phyloP scores from a whole-genome alignment of 2,797 vertebrate species.

The Phaenicophaeus curvirostris region DNA sequence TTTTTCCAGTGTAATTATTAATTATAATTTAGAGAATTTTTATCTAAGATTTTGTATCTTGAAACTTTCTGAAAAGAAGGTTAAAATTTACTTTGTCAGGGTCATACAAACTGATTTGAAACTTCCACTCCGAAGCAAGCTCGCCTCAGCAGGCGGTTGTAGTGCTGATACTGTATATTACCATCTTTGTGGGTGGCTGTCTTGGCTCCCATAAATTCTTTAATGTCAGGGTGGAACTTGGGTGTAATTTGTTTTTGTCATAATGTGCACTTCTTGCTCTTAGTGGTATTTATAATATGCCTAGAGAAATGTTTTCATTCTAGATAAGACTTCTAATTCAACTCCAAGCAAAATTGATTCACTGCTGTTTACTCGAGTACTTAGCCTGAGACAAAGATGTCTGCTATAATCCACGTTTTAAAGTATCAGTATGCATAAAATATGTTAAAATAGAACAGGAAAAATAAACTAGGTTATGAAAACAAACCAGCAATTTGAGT shows the following conservation, averaged over 20 bases:
- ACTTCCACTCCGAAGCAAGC: background rate
- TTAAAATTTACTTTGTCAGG: background rate
- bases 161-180: slow-evolving; percentile 41
- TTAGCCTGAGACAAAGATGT: background rate
- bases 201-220: slow-evolving; percentile 61
- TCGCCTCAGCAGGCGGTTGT: background rate
- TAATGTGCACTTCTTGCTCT: slow-evolving; percentile 66
- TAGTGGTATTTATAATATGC: slow-evolving; percentile 64
- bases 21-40: background rate
- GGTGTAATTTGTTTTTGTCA: slow-evolving; percentile 68
- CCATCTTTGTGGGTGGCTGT: slow-evolving; percentile 63
- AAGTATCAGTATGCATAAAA: background rate
- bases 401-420: background rate
- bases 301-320: slow-evolving; percentile 63
- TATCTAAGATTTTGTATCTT: background rate
- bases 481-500: slow-evolving; percentile 58
- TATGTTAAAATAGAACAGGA: slow-evolving; percentile 12
- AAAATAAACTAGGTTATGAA: slow-evolving; percentile 65
- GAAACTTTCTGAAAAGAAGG: background rate
- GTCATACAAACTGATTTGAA: background rate
- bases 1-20: background rate
- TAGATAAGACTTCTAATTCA: slow-evolving; percentile 49
- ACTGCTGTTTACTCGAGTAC: background rate
- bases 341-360: slow-evolving; percentile 24
- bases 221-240: slow-evolving; percentile 71